phyloP scores from a whole-genome alignment of 1,140 invertebrate species.

The Araneus ventricosus region DNA sequence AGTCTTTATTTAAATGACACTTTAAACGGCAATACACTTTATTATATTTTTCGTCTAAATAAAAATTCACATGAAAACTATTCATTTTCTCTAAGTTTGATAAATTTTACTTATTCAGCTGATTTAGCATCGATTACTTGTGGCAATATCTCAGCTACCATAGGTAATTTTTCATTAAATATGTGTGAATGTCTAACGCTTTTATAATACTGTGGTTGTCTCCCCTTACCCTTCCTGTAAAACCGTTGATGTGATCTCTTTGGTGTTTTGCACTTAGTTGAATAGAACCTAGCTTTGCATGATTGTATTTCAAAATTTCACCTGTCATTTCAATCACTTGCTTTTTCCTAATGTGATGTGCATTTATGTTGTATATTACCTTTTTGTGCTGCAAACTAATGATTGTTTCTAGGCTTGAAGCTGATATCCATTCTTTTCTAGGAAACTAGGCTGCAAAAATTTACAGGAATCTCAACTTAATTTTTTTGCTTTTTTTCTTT shows the following conservation, averaged over 20 bases:
- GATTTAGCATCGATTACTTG: no score
- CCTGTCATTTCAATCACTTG: neutral
- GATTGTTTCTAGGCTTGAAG: neutral
- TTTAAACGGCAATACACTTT: no score
- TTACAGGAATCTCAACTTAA: neutral
- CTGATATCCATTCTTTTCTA: neutral
- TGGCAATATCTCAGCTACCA: no score
- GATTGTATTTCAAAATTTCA: conserved; percentile 8
- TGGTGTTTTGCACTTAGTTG: conserved; percentile 28
- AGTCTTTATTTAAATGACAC: no score
- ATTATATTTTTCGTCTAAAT: no score
- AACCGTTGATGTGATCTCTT: conserved; percentile 43
- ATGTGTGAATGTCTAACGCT: neutral
- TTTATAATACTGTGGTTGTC: neutral
- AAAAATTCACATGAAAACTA: no score
- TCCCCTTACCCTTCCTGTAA: neutral
- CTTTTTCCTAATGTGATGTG: neutral
- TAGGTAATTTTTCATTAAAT: neutral
- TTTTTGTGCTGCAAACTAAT: neutral
- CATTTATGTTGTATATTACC: neutral
- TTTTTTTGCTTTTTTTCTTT: neutral
- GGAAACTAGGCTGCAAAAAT: neutral
- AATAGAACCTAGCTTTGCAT: conserved; percentile 41
- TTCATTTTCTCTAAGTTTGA: no score
- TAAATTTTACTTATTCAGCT: no score